phyloP scores from a whole-genome alignment of 1,140 invertebrate species.

The Drosophila albomicans region DNA sequence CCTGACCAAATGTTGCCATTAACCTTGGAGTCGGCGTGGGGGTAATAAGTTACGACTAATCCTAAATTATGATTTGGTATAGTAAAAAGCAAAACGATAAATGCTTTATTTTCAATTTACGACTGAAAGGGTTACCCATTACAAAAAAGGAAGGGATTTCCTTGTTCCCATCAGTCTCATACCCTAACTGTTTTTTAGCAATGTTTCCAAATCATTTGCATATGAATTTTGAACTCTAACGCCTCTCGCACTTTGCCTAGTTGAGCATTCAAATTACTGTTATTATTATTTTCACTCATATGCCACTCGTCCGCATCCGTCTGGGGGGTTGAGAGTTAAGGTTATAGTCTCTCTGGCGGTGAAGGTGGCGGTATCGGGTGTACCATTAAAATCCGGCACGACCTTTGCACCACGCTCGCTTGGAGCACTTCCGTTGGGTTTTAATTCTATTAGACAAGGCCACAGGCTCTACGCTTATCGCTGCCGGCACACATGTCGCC shows the following conservation, averaged over 20 bases:
- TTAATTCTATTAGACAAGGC: slow-evolving; percentile 76
- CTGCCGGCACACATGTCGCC: slow-evolving; percentile 54
- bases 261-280: slow-evolving; percentile 80
- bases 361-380: slow-evolving; percentile 1
- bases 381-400: slow-evolving; percentile 72
- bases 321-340: slow-evolving; percentile 13
- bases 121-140: slow-evolving; percentile 55
- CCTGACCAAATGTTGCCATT: slow-evolving; percentile 82
- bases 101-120: slow-evolving; percentile 82
- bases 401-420: slow-evolving; percentile 63
- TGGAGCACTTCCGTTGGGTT: slow-evolving; percentile 72
- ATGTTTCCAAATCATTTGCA: slow-evolving; percentile 78
- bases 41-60: slow-evolving; percentile 73
- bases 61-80: slow-evolving; percentile 77
- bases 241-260: slow-evolving; percentile 52
- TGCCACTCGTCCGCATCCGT: slow-evolving; percentile 41
- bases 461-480: slow-evolving; percentile 65
- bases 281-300: slow-evolving; percentile 83
- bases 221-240: slow-evolving; percentile 79
- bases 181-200: slow-evolving; percentile 1
- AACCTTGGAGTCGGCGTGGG: slow-evolving; percentile 52
- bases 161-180: background rate
- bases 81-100: slow-evolving; percentile 55
- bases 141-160: background rate
- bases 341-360: background rate